Evolutionary conservation across 1,140 invertebrate species (phyloP).

Genomic region (Drosophila tani): DNA sequence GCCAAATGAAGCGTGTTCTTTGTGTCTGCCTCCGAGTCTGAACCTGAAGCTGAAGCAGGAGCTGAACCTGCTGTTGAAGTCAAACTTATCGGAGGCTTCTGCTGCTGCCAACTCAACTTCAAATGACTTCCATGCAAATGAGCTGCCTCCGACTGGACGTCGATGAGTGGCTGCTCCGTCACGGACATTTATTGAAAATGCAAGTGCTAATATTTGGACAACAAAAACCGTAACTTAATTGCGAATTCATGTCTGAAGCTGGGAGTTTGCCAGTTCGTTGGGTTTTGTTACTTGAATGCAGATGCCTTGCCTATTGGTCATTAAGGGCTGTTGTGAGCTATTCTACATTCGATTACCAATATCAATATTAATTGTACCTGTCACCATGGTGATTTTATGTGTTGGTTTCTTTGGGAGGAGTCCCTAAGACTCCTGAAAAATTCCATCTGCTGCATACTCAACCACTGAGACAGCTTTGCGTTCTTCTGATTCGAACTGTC

Average conservation of each 20-base stretch:
- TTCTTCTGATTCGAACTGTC: conserved; percentile 5
- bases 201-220: conserved; percentile 78
- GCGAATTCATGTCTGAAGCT: conserved; percentile 52
- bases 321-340: too few species aligned
- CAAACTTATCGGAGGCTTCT: conserved; percentile 43
- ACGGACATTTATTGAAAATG: conserved; percentile 77
- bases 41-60: conserved; percentile 34
- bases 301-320: background rate
- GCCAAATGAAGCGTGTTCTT: conserved; percentile 70
- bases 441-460: background rate
- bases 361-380: too few species aligned
- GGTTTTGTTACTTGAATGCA: conserved; percentile 4
- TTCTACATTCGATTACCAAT: too few species aligned
- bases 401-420: background rate
- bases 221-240: conserved; percentile 76
- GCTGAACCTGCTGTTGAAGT: conserved; percentile 50
- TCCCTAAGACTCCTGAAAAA: background rate
- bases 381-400: too few species aligned
- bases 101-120: conserved; percentile 34
- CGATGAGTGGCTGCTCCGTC: conserved; percentile 33
- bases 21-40: conserved; percentile 42
- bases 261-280: conserved; percentile 8
- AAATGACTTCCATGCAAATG: conserved; percentile 67
- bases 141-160: conserved; percentile 44
- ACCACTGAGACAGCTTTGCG: background rate